Percentiles rank a stretch among this genome's conserved stretches.
Conservation (phyloP, 2,888 invertebrate genomes). For the Enoplolaimus lenunculus region DNA sequence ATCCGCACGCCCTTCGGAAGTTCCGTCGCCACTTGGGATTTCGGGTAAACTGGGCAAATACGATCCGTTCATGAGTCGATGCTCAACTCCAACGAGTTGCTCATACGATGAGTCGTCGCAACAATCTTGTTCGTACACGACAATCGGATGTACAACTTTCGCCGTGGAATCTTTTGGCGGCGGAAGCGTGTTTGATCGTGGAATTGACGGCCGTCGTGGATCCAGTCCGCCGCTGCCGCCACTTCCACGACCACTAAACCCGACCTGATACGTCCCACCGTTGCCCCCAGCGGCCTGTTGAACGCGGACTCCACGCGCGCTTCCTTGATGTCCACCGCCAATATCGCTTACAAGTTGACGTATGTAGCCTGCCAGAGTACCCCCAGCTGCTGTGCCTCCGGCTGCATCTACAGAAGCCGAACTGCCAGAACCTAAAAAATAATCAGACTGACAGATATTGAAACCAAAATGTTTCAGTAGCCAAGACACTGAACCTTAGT, state of each 20-base stretch:
- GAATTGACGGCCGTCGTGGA: not conserved
- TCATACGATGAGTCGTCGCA: not conserved
- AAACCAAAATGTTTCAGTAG: too few species aligned
- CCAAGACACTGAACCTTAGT: too few species aligned
- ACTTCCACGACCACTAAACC: too few species aligned
- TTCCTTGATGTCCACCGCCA: not conserved
- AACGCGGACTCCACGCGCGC: not conserved
- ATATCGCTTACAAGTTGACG: not conserved
- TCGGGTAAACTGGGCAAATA: not conserved
- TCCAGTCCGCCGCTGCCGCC: too few species aligned
- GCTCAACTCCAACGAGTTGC: not conserved
- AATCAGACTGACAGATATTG: too few species aligned
- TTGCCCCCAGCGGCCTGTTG: not conserved
- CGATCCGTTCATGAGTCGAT: not conserved
- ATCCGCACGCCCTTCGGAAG: not conserved
- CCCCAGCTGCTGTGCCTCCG: not conserved
- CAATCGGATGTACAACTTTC: not conserved
- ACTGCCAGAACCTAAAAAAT: too few species aligned
- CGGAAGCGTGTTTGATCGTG: slow-evolving; percentile 12
- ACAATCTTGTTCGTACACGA: not conserved
- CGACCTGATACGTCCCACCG: not conserved
- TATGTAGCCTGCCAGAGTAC: not conserved
- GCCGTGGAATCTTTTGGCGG: not conserved
- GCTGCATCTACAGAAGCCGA: too few species aligned
- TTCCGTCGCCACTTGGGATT: not conserved